Conservation (phyloP, 2,113 vertebrate genomes). For the Perca flavescens region DNA sequence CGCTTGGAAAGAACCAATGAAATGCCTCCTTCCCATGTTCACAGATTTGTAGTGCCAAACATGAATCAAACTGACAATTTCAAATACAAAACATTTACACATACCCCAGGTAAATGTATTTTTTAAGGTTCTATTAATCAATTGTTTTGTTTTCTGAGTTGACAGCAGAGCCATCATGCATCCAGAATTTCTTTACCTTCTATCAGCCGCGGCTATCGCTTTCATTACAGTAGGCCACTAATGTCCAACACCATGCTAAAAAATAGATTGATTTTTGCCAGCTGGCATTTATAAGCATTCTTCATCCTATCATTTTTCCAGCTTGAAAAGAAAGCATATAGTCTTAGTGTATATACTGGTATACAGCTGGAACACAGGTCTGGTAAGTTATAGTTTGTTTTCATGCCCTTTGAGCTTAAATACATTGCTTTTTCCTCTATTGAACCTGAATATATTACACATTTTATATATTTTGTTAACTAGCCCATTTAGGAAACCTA, state of each 20-base stretch:
- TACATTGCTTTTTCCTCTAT: background rate
- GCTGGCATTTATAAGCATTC: constrained; percentile 11
- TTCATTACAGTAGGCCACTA: background rate
- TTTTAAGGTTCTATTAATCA: background rate
- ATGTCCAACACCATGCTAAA: background rate
- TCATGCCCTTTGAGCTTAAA: background rate
- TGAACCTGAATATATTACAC: background rate
- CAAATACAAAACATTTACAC: background rate
- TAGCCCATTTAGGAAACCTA: background rate
- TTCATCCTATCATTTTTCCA: constrained; percentile 1
- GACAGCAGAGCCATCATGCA: background rate
- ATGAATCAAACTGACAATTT: background rate
- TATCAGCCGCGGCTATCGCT: constrained; percentile 5
- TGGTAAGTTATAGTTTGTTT: background rate
- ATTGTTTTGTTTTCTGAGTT: background rate
- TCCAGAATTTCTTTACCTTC: constrained; percentile 11
- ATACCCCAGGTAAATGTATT: background rate
- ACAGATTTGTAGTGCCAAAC: background rate
- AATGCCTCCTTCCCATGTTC: too few species aligned
- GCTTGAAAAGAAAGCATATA: constrained; percentile 5
- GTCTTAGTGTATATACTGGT: background rate
- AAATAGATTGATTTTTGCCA: constrained; percentile 20
- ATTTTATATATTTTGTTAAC: background rate
- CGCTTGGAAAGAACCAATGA: too few species aligned
- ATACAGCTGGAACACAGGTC: constrained; percentile 4